These are phyloP conservation scores for Drosophila equinoxialis DNA, from an alignment of 1,140 invertebrate genomes.

Conservation along the genomic window DNA sequence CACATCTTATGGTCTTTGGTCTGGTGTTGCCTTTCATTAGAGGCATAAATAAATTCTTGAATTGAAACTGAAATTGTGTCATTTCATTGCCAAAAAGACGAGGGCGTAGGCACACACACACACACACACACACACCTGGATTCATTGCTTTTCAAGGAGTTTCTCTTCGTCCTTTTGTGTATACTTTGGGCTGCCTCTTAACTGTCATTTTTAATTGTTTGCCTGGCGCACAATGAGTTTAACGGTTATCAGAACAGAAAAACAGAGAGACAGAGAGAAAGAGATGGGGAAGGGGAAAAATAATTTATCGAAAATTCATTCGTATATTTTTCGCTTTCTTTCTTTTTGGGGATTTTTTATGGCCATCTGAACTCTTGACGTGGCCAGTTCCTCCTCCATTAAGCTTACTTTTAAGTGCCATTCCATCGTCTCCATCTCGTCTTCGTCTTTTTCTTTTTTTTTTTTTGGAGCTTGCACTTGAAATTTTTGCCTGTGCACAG, in stretches of 20 bases:
- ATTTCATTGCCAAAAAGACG: conserved; percentile 49
- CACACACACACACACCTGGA: conserved; percentile 35
- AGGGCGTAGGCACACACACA: conserved; percentile 38
- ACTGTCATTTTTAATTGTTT: conserved; percentile 76
- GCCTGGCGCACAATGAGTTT: conserved; percentile 35
- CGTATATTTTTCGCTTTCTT: conserved; percentile 17
- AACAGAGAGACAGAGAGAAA: conserved; percentile 15
- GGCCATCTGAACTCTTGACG: conserved; percentile 63
- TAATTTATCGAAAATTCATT: conserved; percentile 56
- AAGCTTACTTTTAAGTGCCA: conserved; percentile 74
- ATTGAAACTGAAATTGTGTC: conserved; percentile 76
- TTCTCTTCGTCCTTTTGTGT: conserved; percentile 41
- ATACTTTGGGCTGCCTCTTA: conserved; percentile 41
- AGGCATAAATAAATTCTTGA: conserved; percentile 40
- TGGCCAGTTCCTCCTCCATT: conserved; percentile 62
- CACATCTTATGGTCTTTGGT: background rate
- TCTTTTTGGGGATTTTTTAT: conserved; percentile 57
- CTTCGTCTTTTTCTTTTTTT: background rate
- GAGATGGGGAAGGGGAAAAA: conserved; percentile 2
- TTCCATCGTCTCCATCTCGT: conserved; percentile 26
- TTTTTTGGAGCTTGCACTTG: conserved; percentile 50
- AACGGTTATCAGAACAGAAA: conserved; percentile 48
- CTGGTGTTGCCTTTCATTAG: conserved; percentile 69
- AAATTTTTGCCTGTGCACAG: conserved; percentile 72
- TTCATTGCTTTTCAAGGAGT: conserved; percentile 44